Evolutionary conservation across 1,140 invertebrate genomes (phyloP).

Genomic region (Chelonus insularis): DNA sequence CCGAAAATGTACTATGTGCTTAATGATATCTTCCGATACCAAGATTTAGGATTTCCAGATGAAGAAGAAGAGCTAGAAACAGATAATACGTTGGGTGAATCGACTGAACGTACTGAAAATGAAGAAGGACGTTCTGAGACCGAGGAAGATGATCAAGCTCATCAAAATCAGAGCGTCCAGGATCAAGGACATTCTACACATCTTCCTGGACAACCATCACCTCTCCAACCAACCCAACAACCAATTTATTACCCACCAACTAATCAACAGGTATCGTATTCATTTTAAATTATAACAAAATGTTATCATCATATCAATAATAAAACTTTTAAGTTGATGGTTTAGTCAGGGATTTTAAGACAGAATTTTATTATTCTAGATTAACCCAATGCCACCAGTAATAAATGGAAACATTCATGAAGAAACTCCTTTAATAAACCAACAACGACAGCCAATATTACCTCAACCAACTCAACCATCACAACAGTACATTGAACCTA

Average conservation of each 20-base stretch:
- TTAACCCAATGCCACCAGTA: slow-evolving; percentile 50
- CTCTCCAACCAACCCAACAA: slow-evolving; percentile 40
- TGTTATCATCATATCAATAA: too few relatives aligned
- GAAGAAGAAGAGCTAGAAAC: slow-evolving; percentile 64
- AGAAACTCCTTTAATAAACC: slow-evolving; percentile 49
- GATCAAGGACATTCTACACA: slow-evolving; percentile 45
- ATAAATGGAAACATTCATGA: slow-evolving; percentile 55
- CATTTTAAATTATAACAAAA: not conserved
- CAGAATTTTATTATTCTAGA: slow-evolving; percentile 33
- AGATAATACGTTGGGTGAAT: slow-evolving; percentile 45
- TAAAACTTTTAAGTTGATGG: too few relatives aligned
- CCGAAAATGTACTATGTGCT: slow-evolving; percentile 98
- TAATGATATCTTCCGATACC: slow-evolving; percentile 98
- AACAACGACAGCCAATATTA: slow-evolving; percentile 41
- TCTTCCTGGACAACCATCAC: slow-evolving; percentile 43
- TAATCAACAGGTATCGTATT: slow-evolving; percentile 35
- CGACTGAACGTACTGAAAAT: slow-evolving; percentile 50
- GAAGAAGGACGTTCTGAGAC: slow-evolving; percentile 69
- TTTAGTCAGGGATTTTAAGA: too few relatives aligned
- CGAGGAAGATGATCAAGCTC: slow-evolving; percentile 65
- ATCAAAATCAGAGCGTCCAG: slow-evolving; percentile 40
- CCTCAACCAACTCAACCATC: slow-evolving; percentile 38
- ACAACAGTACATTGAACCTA: slow-evolving; percentile 46
- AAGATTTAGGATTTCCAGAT: slow-evolving; percentile 66
- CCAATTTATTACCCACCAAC: slow-evolving; percentile 50